phyloP scores from a whole-genome alignment of 2,113 vertebrate genomes.

The Ariopsis seemanni region DNA sequence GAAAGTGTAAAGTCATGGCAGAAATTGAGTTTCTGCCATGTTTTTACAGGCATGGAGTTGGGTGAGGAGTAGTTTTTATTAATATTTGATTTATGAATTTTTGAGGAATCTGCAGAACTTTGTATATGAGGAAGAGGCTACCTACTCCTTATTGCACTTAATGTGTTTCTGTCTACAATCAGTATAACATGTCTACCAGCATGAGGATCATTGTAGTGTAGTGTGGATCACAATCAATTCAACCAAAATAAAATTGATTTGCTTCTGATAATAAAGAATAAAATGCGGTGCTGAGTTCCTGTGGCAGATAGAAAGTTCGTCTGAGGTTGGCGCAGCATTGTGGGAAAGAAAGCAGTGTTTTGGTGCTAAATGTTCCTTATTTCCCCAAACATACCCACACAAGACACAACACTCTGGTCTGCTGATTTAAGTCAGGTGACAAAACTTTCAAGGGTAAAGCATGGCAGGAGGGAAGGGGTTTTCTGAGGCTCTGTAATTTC shows the following conservation, averaged over 20 bases:
- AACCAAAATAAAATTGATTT: neutral
- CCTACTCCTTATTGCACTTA: neutral
- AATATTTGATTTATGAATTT: constrained; percentile 6
- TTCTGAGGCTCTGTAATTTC: neutral
- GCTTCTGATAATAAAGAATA: neutral
- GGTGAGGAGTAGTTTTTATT: neutral
- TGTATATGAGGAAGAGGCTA: neutral
- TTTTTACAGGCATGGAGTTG: neutral
- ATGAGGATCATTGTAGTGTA: neutral
- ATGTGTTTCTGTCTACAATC: neutral
- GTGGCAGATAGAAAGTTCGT: neutral
- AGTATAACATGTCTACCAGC: neutral
- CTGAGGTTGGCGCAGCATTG: neutral
- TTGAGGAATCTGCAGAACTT: neutral
- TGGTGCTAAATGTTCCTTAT: neutral
- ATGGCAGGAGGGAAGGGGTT: neutral
- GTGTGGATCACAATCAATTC: neutral
- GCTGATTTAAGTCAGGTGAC: neutral
- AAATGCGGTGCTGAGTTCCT: neutral
- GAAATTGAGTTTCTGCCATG: neutral
- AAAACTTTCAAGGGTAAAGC: neutral
- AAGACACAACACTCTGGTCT: constrained; percentile 31
- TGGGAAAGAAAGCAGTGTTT: constrained; percentile 31
- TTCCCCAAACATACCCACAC: neutral
- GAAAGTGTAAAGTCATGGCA: constrained; percentile 7